A percentile compares a stretch with the other conserved stretches of the same genome.
Conservation (phyloP, 2,113 vertebrate genomes). For the Onychorhynchus coronatus region DNA sequence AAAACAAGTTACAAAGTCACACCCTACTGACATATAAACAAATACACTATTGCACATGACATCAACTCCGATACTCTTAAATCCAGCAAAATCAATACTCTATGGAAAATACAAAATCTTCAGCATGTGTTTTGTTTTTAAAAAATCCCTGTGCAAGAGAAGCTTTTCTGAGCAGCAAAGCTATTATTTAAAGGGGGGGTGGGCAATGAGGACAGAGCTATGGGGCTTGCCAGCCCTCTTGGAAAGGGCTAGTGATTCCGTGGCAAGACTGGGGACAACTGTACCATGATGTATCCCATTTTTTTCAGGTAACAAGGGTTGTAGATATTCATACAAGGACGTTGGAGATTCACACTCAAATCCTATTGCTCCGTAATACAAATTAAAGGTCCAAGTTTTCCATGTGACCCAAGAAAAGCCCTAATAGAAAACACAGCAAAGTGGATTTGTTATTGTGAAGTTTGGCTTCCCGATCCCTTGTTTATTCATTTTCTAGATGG, state of each 20-base stretch:
- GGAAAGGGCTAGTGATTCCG: not conserved
- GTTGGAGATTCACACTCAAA: slow-evolving; percentile 14
- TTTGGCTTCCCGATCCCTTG: not conserved
- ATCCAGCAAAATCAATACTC: not conserved
- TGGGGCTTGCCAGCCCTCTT: not conserved
- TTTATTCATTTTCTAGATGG: not conserved
- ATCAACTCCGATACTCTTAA: not conserved
- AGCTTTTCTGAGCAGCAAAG: not conserved
- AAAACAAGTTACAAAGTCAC: not conserved
- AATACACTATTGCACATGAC: not conserved
- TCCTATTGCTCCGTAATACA: slow-evolving; percentile 46
- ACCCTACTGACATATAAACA: not conserved
- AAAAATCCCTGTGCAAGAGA: not conserved
- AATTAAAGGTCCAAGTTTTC: slow-evolving; percentile 51
- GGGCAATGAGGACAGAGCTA: not conserved
- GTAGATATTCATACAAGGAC: slow-evolving; percentile 2
- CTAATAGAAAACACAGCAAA: slow-evolving; percentile 16
- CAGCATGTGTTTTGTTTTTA: not conserved
- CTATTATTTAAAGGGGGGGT: not conserved
- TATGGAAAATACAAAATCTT: not conserved
- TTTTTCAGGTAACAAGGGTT: not conserved
- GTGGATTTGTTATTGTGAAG: not conserved
- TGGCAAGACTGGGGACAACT: not conserved
- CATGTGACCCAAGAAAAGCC: slow-evolving; percentile 13
- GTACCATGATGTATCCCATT: not conserved